Evolutionary conservation across 2,797 vertebrate species (phyloP).

Genomic region (Poeciliopsis paucimaculata): DNA sequence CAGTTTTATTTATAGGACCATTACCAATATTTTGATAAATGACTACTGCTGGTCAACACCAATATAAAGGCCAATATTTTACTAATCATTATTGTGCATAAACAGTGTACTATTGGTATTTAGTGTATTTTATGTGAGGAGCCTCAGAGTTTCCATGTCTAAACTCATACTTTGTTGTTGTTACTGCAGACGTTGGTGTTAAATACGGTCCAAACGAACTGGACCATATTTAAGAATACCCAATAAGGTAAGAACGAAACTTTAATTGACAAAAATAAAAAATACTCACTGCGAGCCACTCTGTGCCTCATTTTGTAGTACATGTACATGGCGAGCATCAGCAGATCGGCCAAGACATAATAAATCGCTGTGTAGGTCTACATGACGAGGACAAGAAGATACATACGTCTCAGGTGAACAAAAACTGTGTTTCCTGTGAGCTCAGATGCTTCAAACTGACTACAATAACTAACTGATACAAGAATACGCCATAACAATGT

Average conservation of each 20-base stretch:
- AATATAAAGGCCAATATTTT: too few relatives aligned
- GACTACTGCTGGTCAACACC: too few relatives aligned
- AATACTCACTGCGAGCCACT: slow-evolving; percentile 62
- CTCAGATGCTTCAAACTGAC: background rate
- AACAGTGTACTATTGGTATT: background rate
- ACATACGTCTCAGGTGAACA: background rate
- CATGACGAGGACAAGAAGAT: slow-evolving; percentile 21
- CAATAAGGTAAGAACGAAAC: background rate
- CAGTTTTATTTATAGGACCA: too few relatives aligned
- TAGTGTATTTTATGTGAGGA: background rate
- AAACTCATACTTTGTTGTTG: background rate
- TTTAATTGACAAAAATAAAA: background rate
- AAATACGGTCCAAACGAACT: background rate
- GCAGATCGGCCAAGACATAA: slow-evolving; percentile 89
- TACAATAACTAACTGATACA: background rate
- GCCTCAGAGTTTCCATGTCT: background rate
- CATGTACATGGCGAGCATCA: slow-evolving; percentile 87
- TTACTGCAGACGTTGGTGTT: too few relatives aligned
- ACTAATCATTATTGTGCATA: background rate
- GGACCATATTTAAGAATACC: background rate
- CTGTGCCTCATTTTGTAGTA: slow-evolving; percentile 83
- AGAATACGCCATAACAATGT: background rate
- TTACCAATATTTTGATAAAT: too few relatives aligned
- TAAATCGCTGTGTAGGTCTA: slow-evolving; percentile 94
- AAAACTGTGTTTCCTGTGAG: background rate